phyloP scores from a whole-genome alignment of 2,113 vertebrate genomes.

The Syngnathus scovelli region DNA sequence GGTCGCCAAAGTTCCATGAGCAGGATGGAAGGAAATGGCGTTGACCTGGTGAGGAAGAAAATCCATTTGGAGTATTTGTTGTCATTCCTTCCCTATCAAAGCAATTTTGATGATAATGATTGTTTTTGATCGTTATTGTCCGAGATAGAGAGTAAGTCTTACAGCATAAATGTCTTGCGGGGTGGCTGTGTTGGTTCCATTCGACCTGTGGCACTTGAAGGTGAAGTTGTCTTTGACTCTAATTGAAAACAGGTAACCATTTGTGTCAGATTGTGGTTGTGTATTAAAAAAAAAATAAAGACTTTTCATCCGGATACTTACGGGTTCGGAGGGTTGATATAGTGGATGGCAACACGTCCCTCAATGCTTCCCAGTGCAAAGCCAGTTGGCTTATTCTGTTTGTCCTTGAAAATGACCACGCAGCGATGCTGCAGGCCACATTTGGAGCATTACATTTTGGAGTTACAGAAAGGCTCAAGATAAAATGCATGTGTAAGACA shows the following conservation, averaged over 20 bases:
- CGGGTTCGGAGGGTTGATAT: constrained; percentile 98
- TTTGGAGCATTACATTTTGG: neutral
- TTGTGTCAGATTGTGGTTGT: neutral
- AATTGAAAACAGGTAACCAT: constrained; percentile 12
- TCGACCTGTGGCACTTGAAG: constrained; percentile 98
- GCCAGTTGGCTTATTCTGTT: constrained; percentile 97
- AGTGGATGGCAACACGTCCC: constrained; percentile 96
- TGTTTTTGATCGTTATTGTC: neutral
- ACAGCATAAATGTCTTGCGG: constrained; percentile 98
- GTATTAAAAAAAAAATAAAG: neutral
- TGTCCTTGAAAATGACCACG: constrained; percentile 98
- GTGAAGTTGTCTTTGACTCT: constrained; percentile 99
- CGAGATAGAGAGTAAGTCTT: constrained; percentile 31
- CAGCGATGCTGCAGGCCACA: constrained; percentile 83
- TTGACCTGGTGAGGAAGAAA: constrained; percentile 78
- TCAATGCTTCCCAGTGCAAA: constrained; percentile 98
- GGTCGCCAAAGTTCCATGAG: constrained; percentile 91
- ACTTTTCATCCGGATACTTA: constrained; percentile 66
- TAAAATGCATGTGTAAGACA: neutral
- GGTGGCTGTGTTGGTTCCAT: constrained; percentile 95
- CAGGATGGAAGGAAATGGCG: constrained; percentile 94
- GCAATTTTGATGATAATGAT: neutral
- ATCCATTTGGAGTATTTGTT: neutral
- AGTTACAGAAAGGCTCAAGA: neutral
- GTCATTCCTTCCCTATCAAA: neutral